Conservation (phyloP, 1,140 invertebrate species). For the Drosophila repletoides region DNA sequence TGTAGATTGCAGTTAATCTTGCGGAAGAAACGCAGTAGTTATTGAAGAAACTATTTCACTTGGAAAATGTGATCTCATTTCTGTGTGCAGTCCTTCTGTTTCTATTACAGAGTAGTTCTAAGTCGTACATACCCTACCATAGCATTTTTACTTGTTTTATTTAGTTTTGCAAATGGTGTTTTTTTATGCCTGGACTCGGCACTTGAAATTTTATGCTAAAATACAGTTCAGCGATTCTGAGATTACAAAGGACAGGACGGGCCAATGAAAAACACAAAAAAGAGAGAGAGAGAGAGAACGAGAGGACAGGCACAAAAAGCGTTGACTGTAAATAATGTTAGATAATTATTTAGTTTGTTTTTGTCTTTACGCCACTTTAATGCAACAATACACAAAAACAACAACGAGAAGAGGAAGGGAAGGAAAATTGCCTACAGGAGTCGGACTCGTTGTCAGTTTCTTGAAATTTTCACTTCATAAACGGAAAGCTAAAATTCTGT, state of each 20-base stretch:
- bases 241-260: constrained; percentile 46
- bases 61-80: no score
- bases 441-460: constrained; percentile 34
- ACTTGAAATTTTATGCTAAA: constrained; percentile 76
- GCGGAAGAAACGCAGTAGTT: no score
- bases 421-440: constrained; percentile 6
- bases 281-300: neutral
- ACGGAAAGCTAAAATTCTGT: no score
- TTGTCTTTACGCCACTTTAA: constrained; percentile 46
- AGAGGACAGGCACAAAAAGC: constrained; percentile 39
- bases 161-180: neutral
- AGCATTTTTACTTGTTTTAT: neutral
- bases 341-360: constrained; percentile 76
- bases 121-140: no score
- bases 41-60: no score
- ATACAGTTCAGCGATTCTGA: constrained; percentile 75
- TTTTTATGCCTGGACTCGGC: constrained; percentile 3
- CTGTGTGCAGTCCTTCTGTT: no score
- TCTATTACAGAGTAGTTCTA: no score
- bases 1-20: no score
- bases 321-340: constrained; percentile 77
- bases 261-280: no score
- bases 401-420: neutral
- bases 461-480: constrained; percentile 53
- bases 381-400: constrained; percentile 27